Base-by-base conservation (phyloP, 2,797 vertebrate species). In the Antennarius maculatus region DNA sequence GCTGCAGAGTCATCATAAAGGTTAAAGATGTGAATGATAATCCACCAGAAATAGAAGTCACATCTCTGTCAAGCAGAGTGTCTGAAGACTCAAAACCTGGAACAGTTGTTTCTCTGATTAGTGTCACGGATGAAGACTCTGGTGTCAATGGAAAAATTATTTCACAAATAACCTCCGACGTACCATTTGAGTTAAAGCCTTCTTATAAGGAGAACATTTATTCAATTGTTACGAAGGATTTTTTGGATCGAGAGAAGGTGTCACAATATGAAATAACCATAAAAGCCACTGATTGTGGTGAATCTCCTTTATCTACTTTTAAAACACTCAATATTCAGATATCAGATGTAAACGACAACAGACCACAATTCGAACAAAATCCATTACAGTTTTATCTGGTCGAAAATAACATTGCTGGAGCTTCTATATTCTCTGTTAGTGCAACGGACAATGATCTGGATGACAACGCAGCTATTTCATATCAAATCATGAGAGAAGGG, bases 81-180 rank as follows among this genome's bases (percentile, higher is more conserved):
- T 23, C 69, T 14, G 88, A 90, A 49, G 65, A 82, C 27, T 72
- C 82, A n/a, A 79, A 69, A 8, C 60, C 67, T n/a, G 87, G 86
- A 0, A 80, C 77, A 1, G 92, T 95, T 4, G 91, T 96, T 1
- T 94, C 95, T 0, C 88, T 96, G 0, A 88, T 97, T 16, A 94
- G 89, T 0, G 91, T 96, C 3, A 91, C 80, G 2, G 96, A 97
- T 66, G 84, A 82, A 1, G 96, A 97, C 53, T 80, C 83, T 0
- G 83, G 82, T 0, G 1, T 84, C 0, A 91, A 91, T 58, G 83
- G 83, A 4, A 52, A 52, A 72, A 70, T 86, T 0, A 72, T 78
- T 4, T 67, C 58, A n/a, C 11, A 5, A 1, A 69, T 90, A 28
- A 48, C 14, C 0, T 37, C 63, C 1, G 42, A 80, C 1, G 51